Evolutionary conservation across 1,140 invertebrate genomes (phyloP).

Genomic region (Zaprionus vittiger): DNA sequence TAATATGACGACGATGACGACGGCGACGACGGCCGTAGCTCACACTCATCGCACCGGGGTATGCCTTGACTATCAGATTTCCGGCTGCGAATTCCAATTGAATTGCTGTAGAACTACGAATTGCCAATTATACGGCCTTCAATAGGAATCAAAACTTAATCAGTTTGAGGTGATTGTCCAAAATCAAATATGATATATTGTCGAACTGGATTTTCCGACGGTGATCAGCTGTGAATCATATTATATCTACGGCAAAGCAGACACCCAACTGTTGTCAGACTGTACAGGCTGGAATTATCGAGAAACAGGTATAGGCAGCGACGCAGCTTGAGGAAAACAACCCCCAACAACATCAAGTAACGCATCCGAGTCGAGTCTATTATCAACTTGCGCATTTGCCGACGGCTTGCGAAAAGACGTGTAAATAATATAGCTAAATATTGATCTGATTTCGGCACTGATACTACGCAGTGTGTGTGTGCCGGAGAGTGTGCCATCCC

Average conservation of each 20-base stretch:
- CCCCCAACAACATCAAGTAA: conserved; percentile 14
- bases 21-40: background rate
- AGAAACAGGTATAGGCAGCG: background rate
- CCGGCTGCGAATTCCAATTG: conserved; percentile 27
- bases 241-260: background rate
- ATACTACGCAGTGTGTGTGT: conserved; percentile 13
- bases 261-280: background rate
- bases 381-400: conserved; percentile 30
- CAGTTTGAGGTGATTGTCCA: background rate
- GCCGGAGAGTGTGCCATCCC: background rate
- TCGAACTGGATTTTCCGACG: conserved; percentile 4
- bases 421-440: conserved; percentile 29
- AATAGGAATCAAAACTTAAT: conserved; percentile 9
- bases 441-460: conserved; percentile 38
- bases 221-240: background rate
- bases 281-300: conserved; percentile 13
- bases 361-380: background rate
- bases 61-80: conserved; percentile 34
- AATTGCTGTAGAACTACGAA: conserved; percentile 1
- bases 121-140: conserved; percentile 1
- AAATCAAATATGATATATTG: conserved; percentile 1
- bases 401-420: conserved; percentile 25
- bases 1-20: background rate
- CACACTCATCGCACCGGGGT: background rate
- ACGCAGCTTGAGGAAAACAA: conserved; percentile 1